Base-by-base conservation (phyloP, 2,888 invertebrate species). In the Drosophila nr. fundita region DNA sequence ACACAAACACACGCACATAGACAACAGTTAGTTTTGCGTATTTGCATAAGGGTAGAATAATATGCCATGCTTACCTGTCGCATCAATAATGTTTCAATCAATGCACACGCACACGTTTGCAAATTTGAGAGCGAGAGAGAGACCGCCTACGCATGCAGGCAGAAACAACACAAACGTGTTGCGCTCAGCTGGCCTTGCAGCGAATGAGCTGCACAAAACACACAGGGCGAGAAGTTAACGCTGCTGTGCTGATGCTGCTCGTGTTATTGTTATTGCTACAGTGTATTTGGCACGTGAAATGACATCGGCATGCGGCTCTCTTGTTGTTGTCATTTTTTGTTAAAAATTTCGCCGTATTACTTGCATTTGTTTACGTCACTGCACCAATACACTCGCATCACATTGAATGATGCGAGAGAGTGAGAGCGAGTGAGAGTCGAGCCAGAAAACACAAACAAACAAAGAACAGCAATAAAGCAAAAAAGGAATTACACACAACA, bases 321-420 rank as follows among this genome's bases (percentile, higher is more conserved):
- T 76, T 74, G 70, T 71, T 79, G 73, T 71, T 80, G 74, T 66
- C 66, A 78, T 80, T 78, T 78, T 74, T 72, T 64, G 60, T 58
- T 48, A 54, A 62, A 69, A 65, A 63, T 68, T 76, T 68, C 29
- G 53, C 70, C 60, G 69, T 65, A 61, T 77, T 77, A 58, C 63
- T 71, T 82, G 67, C 76, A 77, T 87, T 85, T 85, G 83, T 86
- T 86, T 88, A 86, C 85, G 88, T 86, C 85, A 86, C 85, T 77
- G 68, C 64, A 63, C 65, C 32, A 57, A 68, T 40, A 71, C 71
- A 61, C 61, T 32, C 49, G 49, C 66, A 67, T 52, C 11, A 10
- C 21, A 53, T 29, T 72, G 76, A 69, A 80, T 74, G 74, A 71
- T 65, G 79, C 79, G 65, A 49, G 58, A 29, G 30, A 53, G 49